Evolutionary conservation across 1,140 invertebrate genomes (phyloP), one percentile per base, ranked within the genome.

Genomic region (Rhyacophila brunnea): DNA sequence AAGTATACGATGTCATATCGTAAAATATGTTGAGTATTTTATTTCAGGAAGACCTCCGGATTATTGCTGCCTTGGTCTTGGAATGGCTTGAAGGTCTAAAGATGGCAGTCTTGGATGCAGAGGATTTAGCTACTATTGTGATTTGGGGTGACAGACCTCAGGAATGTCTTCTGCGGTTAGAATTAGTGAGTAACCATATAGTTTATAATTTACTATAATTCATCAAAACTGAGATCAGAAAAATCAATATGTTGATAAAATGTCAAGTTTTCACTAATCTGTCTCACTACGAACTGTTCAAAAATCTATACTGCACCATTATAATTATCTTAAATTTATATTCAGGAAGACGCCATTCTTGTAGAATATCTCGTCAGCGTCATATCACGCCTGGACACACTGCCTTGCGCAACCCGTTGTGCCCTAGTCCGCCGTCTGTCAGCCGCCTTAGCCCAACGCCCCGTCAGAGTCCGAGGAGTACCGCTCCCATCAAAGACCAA

Each of bases 311-410:
- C n/a, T n/a, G n/a, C n/a, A n/a, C n/a, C n/a, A n/a, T n/a, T n/a
- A n/a, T n/a, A n/a, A n/a, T n/a, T n/a, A n/a, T n/a, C n/a, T n/a
- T n/a, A n/a, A n/a, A 44, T 34, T 68, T 66, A 63, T 40, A 77
- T 80, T 32, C 72, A 88, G 78, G 85, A 80, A 49, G 81, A 81
- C 36, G 80, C 83, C 38, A 86, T 85, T 60, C 78, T 89, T 1
- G 62, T 90, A 11, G 89, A 91, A 69, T 91, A 91, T 70, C 68
- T 91, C n/a, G 71, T 90, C 4, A 79, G 85, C 36, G 88, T 91
- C 67, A 67, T 90, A 9, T 83, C 79, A 10, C 82, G 87, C 57
- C 72, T 91, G 9, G 79, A 84, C 36, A 85, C 85, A 0, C 74
- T 86, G 51, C 77, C 76, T 0, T 70, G 80, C 5, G 80, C 81